These are phyloP conservation scores for Epinotia nisella DNA, from an alignment of 2,888 invertebrate genomes.

Conservation along the genomic window DNA sequence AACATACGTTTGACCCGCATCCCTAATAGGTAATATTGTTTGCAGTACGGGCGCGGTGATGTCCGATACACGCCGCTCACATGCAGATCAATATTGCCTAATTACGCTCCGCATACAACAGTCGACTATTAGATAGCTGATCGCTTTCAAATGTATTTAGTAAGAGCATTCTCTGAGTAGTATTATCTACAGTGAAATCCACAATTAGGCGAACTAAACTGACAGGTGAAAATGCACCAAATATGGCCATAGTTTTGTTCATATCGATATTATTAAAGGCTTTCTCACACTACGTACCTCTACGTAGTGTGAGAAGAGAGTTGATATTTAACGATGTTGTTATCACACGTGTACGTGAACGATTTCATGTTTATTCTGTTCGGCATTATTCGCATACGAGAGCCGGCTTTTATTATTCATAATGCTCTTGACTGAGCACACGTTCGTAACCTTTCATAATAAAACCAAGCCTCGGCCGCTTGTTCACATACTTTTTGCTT, in stretches of 20 bases:
- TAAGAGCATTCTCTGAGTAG: slow-evolving; percentile 15
- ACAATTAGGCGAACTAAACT: no score
- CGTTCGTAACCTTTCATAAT: slow-evolving; percentile 43
- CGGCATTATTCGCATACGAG: slow-evolving; percentile 49
- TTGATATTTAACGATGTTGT: slow-evolving; percentile 47
- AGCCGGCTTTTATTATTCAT: slow-evolving; percentile 47
- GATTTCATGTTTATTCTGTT: slow-evolving; percentile 41
- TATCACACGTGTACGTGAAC: slow-evolving; percentile 47
- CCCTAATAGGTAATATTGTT: slow-evolving; percentile 71
- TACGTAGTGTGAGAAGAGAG: no score
- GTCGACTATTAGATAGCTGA: slow-evolving; percentile 40
- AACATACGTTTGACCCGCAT: slow-evolving; percentile 68
- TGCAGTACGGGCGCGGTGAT: slow-evolving; percentile 76
- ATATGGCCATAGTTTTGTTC: no score
- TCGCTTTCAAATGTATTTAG: slow-evolving; percentile 19
- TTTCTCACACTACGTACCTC: no score
- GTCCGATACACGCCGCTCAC: slow-evolving; percentile 56
- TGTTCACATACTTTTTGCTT: slow-evolving; percentile 34
- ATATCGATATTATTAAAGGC: no score
- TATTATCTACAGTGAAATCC: no score
- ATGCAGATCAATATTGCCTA: slow-evolving; percentile 74
- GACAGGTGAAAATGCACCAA: no score
- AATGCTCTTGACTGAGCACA: slow-evolving; percentile 40
- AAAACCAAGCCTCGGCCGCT: slow-evolving; percentile 28
- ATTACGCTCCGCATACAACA: slow-evolving; percentile 53